Conservation (phyloP, 2,797 vertebrate genomes). For the Columba guinea region DNA sequence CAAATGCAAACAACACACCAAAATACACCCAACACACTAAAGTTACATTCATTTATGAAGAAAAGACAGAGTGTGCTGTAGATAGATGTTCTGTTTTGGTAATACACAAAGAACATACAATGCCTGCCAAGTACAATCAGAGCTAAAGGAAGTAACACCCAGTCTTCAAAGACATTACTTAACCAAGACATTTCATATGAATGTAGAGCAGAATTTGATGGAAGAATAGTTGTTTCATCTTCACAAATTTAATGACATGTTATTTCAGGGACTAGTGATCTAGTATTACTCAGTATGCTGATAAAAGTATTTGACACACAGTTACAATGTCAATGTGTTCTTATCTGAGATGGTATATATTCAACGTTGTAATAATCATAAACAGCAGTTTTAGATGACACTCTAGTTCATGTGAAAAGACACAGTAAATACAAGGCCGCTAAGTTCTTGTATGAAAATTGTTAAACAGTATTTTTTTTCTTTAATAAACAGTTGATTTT, state of each 20-base stretch:
- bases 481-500: constrained; percentile 8
- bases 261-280: constrained; percentile 47
- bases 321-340: neutral
- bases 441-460: neutral
- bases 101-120: constrained; percentile 2
- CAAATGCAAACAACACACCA: neutral
- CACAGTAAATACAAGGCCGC: neutral
- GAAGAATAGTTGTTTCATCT: constrained; percentile 25
- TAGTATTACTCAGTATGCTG: constrained; percentile 26
- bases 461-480: neutral
- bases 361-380: neutral
- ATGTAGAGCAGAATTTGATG: constrained; percentile 15
- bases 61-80: neutral
- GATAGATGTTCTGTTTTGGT: constrained; percentile 15
- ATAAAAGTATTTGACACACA: constrained; percentile 7
- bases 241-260: constrained; percentile 19
- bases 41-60: neutral
- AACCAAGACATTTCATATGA: constrained; percentile 42
- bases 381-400: neutral
- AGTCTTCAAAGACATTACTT: constrained; percentile 54
- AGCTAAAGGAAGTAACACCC: constrained; percentile 56
- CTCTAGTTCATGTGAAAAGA: neutral
- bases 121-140: constrained; percentile 46
- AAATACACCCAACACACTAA: neutral
- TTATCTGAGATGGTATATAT: constrained; percentile 10